Base-by-base conservation (phyloP, 1,140 invertebrate species). In the Hermatobates lingyangjiaoensis region DNA sequence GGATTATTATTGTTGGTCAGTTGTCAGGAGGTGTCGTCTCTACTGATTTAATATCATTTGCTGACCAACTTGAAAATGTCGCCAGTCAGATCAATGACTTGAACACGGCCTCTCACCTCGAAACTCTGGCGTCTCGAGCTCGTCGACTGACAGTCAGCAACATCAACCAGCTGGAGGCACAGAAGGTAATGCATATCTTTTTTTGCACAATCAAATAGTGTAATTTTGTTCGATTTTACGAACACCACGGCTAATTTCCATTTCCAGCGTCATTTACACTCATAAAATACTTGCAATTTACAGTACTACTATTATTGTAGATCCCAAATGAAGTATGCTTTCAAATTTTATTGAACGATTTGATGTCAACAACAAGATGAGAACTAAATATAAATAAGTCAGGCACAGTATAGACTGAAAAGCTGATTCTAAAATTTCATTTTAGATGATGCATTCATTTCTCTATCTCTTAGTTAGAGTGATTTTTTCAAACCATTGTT, bases 21-120 rank as follows among this genome's bases (percentile, higher is more conserved):
- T 64, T 73, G 34, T 66, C 68, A 56, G 74, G 74, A n/a, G 72
- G 77, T n/a, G 71, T 83, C 39, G 71, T 80, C 5, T 74, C 73
- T 42, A 80, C 77, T 61, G 82, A 85, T 63, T 62, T 85, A 39
- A 74, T 71, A 39, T 76, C 80, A 1, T 71, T 86, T 47, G 74
- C 79, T 15, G 77, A 83, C 61, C 81, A 86, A 62, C 65, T 85
- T 51, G 75, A 82, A 53, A 78, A 76, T 54, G 73, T 85, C 26
- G 77, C 78, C 1, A 72, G 77, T 27, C 80, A 84, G 67, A 70
- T 85, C 58, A 71, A 61, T 1, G 80, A 85, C 60, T 64, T 76
- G 26, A 72, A 73, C 38, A 80, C 73, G 12, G 74, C 78, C 3
- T 67, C 74, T 56, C 64, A 74, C 62, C 65, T 87, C 56, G 79